Base-by-base conservation (phyloP, 2,113 vertebrate genomes). In the Oxygymnocypris stewartii region DNA sequence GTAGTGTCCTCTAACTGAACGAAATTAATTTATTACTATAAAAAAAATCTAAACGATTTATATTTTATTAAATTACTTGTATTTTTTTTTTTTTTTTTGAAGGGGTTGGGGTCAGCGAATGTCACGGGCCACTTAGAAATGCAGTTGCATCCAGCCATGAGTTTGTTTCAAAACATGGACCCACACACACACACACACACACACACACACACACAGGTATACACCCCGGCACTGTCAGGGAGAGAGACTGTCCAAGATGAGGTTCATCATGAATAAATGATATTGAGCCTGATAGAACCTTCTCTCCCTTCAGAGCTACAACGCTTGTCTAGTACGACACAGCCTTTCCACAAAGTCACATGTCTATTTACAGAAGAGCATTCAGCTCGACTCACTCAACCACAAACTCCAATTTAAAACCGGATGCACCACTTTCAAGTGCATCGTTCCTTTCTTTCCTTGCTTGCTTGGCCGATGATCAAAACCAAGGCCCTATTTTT, bases 231-330 rank as follows among this genome's bases (percentile, higher is more conserved):
- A 82, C n/a, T 20, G 49, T 61, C 61, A 59, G 44, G 6, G 18
- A 79, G 59, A 77, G 76, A 85, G 81, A 76, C 47, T 37, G 28
- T 75, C 83, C 75, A 82, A 35, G 82, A 69, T 87, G 84, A 85
- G 89, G 84, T 81, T 74, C n/a, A 20, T 79, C 65, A 89, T 90
- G 87, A 89, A 90, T 90, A 90, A 91, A 90, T 88, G 37, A 90
- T 89, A 88, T 42, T 65, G 79, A 78, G 61, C 85, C 86, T 81
- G 83, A 91, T 88, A 88, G 80, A 91, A 87, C 85, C 79, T 18
- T 23, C 35, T 74, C 77, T 51, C 71, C 51, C 67, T 28, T 79
- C 65, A 76, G 35, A 85, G 79, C 65, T 77, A 89, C 67, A 47
- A 16, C 73, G n/a, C 73, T 76, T 49, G 73, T 78, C 7, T 54